Evolutionary conservation across 2,888 invertebrate genomes (phyloP).

Genomic region (Clivina fossor): DNA sequence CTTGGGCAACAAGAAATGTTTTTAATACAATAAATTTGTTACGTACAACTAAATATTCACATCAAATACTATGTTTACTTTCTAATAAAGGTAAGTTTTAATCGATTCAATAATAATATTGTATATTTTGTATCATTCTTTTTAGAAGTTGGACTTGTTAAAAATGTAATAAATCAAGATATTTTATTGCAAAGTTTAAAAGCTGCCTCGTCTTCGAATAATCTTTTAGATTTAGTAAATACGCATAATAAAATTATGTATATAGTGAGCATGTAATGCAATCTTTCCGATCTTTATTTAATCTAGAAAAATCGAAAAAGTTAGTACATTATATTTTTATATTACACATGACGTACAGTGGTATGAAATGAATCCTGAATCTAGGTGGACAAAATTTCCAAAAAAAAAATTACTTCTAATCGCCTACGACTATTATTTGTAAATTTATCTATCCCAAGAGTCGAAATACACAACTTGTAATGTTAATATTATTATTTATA

Average conservation of each 20-base stretch:
- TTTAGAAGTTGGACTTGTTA: constrained; percentile 15
- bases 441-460: too few species aligned
- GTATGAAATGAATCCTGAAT: too few species aligned
- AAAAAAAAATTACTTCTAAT: too few species aligned
- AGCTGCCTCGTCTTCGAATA: constrained; percentile 52
- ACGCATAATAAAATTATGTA: constrained; percentile 55
- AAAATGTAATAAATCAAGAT: constrained; percentile 47
- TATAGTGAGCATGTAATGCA: constrained; percentile 59
- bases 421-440: too few species aligned
- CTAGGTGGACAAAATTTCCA: too few species aligned
- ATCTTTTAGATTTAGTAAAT: constrained; percentile 56
- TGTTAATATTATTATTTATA: too few species aligned
- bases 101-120: too few species aligned
- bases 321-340: too few species aligned
- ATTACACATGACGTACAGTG: too few species aligned
- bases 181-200: constrained; percentile 55
- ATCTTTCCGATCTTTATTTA: constrained; percentile 59
- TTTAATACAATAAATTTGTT: constrained; percentile 11
- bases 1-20: constrained; percentile 6
- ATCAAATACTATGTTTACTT: constrained; percentile 11
- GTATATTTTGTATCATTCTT: too few species aligned
- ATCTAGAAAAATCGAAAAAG: constrained; percentile 59
- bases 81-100: constrained; percentile 24
- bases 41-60: neutral
- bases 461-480: too few species aligned